phyloP scores from a whole-genome alignment of 2,113 vertebrate species.

The Pitta sordida region DNA sequence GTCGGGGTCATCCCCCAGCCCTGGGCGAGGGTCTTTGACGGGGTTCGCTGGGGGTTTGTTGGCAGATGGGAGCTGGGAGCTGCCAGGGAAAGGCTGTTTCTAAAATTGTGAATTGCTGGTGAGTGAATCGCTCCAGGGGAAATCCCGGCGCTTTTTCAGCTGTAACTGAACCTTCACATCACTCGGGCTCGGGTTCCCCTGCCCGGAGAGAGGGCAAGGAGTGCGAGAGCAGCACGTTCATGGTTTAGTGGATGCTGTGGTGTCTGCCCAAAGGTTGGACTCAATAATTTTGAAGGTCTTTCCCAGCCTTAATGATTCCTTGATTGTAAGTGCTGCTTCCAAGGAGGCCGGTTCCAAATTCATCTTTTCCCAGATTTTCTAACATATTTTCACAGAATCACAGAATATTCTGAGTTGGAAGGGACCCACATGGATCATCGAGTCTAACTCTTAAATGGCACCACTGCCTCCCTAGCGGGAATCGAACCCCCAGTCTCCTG shows the following conservation, averaged over 20 bases:
- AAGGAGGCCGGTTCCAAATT: background rate
- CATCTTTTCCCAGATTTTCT: accelerated
- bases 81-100: background rate
- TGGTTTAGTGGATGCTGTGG: background rate
- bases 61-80: background rate
- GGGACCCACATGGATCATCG: too few relatives aligned
- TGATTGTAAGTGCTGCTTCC: background rate
- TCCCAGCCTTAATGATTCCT: accelerated
- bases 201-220: accelerated
- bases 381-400: too few relatives aligned
- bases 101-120: background rate
- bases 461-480: too few relatives aligned
- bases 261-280: background rate
- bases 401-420: too few relatives aligned
- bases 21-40: background rate
- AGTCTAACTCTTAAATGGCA: too few relatives aligned
- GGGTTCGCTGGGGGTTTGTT: background rate
- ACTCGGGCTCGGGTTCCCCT: background rate
- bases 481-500: too few relatives aligned
- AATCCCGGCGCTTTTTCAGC: background rate
- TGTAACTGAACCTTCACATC: background rate
- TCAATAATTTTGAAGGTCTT: accelerated
- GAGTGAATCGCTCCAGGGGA: background rate
- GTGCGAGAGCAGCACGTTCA: accelerated
- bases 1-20: background rate